phyloP scores from a whole-genome alignment of 2,888 invertebrate genomes.

The Cheilosia scutellata region DNA sequence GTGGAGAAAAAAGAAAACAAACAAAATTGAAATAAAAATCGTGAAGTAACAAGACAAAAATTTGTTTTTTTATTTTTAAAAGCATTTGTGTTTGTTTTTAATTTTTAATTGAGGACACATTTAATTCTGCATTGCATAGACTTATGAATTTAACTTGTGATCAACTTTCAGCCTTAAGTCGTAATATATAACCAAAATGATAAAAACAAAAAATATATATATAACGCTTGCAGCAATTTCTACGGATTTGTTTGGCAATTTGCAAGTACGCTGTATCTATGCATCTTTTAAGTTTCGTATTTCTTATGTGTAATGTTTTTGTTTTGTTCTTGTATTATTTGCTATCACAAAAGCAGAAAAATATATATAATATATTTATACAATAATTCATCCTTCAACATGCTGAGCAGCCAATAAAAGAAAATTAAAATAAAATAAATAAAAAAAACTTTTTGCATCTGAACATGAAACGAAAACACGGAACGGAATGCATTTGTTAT shows the following conservation, averaged over 20 bases:
- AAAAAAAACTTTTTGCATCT: conserved; percentile 65
- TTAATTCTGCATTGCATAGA: conserved; percentile 74
- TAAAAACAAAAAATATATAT: conserved; percentile 27
- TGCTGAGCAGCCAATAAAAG: conserved; percentile 76
- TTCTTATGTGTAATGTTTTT: conserved; percentile 42
- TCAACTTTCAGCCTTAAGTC: conserved; percentile 74
- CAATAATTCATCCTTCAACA: conserved; percentile 73
- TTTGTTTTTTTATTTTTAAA: conserved; percentile 29
- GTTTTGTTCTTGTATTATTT: conserved; percentile 42
- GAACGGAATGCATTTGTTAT: conserved; percentile 48
- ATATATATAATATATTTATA: conserved; percentile 67
- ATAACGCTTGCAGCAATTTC: conserved; percentile 74
- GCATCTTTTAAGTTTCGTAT: conserved; percentile 26
- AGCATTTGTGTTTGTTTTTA: conserved; percentile 59
- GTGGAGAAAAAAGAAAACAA: conserved; percentile 64
- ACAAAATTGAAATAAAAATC: conserved; percentile 60
- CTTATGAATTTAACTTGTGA: conserved; percentile 70
- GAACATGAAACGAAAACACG: conserved; percentile 71
- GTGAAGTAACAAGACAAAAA: conserved; percentile 59
- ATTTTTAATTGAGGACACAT: conserved; percentile 65
- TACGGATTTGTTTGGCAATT: conserved; percentile 54
- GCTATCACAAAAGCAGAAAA: conserved; percentile 76
- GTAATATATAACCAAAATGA: conserved; percentile 45
- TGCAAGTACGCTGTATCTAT: conserved; percentile 69
- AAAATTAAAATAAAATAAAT: conserved; percentile 17